Conservation (phyloP, 23 tunicate species). For the Aplidium turbinatum region DNA sequence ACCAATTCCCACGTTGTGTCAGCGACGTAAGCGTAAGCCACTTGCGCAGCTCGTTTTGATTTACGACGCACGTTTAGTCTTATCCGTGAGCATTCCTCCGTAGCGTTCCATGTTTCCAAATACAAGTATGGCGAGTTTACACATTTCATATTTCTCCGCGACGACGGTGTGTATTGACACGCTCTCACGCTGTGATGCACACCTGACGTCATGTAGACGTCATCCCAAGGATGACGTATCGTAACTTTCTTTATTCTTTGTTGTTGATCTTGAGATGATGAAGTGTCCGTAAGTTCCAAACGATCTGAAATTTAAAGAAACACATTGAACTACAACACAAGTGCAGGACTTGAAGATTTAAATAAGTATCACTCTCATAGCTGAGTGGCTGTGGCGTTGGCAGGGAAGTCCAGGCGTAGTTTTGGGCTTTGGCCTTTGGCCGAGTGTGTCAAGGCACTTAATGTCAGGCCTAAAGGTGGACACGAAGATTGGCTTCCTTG, state of each 20-base stretch:
- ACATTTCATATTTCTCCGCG: constrained; percentile 25
- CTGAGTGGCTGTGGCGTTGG: no score
- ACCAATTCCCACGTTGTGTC: constrained; percentile 37
- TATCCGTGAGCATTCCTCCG: neutral
- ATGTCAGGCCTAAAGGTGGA: no score
- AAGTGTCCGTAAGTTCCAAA: constrained; percentile 41
- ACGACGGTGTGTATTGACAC: constrained; percentile 13
- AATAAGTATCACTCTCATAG: no score
- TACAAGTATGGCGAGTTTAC: constrained; percentile 27
- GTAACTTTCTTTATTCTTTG: constrained; percentile 15
- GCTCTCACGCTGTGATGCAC: constrained; percentile 14
- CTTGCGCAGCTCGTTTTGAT: neutral
- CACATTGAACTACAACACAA: neutral
- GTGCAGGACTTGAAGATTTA: no score
- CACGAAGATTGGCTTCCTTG: no score
- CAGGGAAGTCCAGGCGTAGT: no score
- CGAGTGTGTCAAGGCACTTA: no score
- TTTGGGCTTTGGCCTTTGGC: no score
- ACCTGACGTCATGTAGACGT: constrained; percentile 58
- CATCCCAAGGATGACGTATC: constrained; percentile 68
- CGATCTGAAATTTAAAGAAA: constrained; percentile 17
- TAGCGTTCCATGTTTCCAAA: constrained; percentile 24
- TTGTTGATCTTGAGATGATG: neutral
- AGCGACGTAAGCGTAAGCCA: constrained; percentile 41
- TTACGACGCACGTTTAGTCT: neutral